Evolutionary conservation across 2,888 invertebrate genomes (phyloP).

Genomic region (Shargacucullia verbasci): DNA sequence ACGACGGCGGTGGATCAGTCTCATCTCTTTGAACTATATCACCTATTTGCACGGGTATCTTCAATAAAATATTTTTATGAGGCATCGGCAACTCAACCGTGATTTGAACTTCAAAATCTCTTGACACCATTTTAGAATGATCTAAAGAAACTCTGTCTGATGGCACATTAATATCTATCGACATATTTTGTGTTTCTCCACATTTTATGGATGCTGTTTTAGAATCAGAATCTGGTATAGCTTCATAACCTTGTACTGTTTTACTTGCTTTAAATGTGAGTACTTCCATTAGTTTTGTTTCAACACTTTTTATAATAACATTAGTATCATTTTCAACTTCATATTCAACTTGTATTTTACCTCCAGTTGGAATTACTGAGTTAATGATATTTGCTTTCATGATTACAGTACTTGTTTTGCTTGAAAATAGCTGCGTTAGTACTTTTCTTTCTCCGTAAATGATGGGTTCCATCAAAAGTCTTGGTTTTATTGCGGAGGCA

Average conservation of each 20-base stretch:
- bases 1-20: conserved; percentile 55
- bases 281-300: conserved; percentile 57
- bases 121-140: conserved; percentile 58
- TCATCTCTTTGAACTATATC: conserved; percentile 32
- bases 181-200: conserved; percentile 50
- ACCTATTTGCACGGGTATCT: conserved; percentile 64
- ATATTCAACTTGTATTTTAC: conserved; percentile 56
- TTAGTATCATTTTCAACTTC: conserved; percentile 62
- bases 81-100: conserved; percentile 60
- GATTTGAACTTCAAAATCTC: conserved; percentile 59
- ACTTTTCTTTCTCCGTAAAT: conserved; percentile 60
- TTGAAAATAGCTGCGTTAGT: conserved; percentile 59
- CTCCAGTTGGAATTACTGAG: conserved; percentile 57
- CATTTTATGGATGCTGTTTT: conserved; percentile 51
- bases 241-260: conserved; percentile 35
- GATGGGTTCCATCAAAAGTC: conserved; percentile 52
- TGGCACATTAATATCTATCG: conserved; percentile 43
- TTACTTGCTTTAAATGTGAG: conserved; percentile 48
- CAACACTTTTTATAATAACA: conserved; percentile 57
- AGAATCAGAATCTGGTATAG: conserved; percentile 51
- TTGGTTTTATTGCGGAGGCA: conserved; percentile 57
- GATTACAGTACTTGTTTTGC: conserved; percentile 54
- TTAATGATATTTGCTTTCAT: conserved; percentile 60
- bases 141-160: conserved; percentile 50
- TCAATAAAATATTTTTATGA: conserved; percentile 55